Evolutionary conservation across 2,888 invertebrate genomes (phyloP).

Genomic region (Netelia melanura): DNA sequence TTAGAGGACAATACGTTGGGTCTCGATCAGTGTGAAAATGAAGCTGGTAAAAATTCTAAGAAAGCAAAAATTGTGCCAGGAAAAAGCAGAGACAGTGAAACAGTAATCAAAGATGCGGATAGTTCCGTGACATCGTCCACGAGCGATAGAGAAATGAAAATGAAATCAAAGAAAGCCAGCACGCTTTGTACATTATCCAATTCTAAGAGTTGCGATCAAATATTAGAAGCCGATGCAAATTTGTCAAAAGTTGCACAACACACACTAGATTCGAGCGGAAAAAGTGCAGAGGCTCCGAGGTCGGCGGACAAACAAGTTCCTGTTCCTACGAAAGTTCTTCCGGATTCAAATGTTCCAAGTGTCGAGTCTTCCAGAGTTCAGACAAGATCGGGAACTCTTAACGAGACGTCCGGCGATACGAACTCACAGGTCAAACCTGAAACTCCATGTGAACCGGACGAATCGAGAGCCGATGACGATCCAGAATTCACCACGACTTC

Average conservation of each 20-base stretch:
- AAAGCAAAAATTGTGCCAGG: constrained; percentile 75
- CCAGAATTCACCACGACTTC: constrained; percentile 58
- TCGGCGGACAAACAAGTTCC: constrained; percentile 72
- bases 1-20: constrained; percentile 85
- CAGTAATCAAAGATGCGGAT: constrained; percentile 63
- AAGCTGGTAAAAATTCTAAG: constrained; percentile 75
- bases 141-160: constrained; percentile 71
- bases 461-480: constrained; percentile 46
- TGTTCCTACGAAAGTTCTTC: constrained; percentile 81
- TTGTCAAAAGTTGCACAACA: constrained; percentile 69
- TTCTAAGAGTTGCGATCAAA: constrained; percentile 60
- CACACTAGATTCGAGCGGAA: constrained; percentile 50
- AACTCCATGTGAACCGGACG: constrained; percentile 52
- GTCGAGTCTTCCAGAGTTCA: constrained; percentile 83
- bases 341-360: constrained; percentile 80
- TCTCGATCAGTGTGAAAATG: constrained; percentile 79
- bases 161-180: constrained; percentile 71
- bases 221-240: constrained; percentile 67
- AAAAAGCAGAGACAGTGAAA: constrained; percentile 61
- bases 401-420: constrained; percentile 69
- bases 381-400: constrained; percentile 81
- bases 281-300: constrained; percentile 19
- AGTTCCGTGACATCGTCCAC: constrained; percentile 60
- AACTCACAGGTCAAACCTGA: constrained; percentile 58
- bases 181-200: constrained; percentile 42